Evolutionary conservation across 2,888 invertebrate species (phyloP), one percentile per base, ranked within the genome.

Genomic region (Catocala sponsa): DNA sequence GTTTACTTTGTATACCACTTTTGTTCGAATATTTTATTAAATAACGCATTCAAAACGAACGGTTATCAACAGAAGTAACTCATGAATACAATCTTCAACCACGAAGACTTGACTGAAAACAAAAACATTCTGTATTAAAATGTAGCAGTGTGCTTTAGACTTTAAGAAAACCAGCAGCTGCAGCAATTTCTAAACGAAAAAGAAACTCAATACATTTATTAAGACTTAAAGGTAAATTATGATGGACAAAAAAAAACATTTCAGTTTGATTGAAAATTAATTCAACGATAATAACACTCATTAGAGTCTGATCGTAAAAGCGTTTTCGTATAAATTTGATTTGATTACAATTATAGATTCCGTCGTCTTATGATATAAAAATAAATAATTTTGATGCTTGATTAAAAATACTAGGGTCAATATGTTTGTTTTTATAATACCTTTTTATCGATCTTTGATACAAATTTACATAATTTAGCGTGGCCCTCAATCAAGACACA

Each of bases 261-360:
- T 62, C 15, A 7, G 52, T 64, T 54, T 35, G 43, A 70, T 70
- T 70, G 71, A 9, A 70, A 58, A 73, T 44, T 59, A 61, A 70
- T 74, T 74, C 50, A 55, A 74, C 46, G 41, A 66, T 54, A 59
- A 70, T 63, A 73, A 52, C 47, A 13, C 35, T 65, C 49, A 47
- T 56, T 59, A 73, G 33, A 59, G 56, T 49, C 25, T 47, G 25
- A 50, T 55, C 46, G 10, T 43, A 38, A 57, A 49, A 53, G 47
- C 55, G 48, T 65, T 42, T 61, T 54, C 41, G 60, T 53, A 56
- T 50, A 13, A 59, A 65, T 57, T 55, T 56, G 41, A 72, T 61
- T 68, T 50, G 44, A 72, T 70, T 56, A 60, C 15, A 55, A 70
- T 74, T 65, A 68, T 42, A 48, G 55, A 61, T 68, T 61, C 13